Conservation (phyloP, 2,888 invertebrate species). For the Strigamia maritima region DNA sequence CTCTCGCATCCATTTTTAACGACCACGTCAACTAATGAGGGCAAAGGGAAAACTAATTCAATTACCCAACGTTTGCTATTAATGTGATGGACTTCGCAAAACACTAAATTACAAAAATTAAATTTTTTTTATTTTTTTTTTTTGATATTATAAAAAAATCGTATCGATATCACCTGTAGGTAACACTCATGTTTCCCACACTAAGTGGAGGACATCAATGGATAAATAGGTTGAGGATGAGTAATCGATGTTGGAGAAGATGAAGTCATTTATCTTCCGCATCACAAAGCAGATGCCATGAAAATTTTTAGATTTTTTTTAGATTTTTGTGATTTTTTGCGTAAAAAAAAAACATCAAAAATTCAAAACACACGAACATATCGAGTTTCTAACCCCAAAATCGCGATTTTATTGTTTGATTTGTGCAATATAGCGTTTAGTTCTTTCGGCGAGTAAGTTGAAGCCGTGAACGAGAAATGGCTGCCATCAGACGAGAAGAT, state of each 20-base stretch:
- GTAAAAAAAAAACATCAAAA: too few species aligned
- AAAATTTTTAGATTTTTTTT: not conserved
- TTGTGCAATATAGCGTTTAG: too few species aligned
- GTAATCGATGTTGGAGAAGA: not conserved
- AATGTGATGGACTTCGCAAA: too few species aligned
- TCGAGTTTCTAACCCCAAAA: too few species aligned
- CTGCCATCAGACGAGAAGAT: not conserved
- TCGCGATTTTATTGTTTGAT: too few species aligned
- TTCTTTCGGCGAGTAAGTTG: too few species aligned
- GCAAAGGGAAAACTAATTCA: not conserved
- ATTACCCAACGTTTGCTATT: not conserved
- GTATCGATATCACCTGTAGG: not conserved
- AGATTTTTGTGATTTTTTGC: not conserved
- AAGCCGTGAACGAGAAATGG: not conserved
- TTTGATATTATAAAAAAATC: not conserved
- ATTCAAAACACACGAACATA: too few species aligned
- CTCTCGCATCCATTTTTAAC: slow-evolving; percentile 12
- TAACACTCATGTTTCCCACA: not conserved
- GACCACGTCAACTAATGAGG: not conserved
- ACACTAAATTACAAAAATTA: not conserved
- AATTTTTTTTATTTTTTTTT: not conserved
- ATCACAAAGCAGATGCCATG: not conserved
- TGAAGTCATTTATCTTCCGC: slow-evolving; percentile 6
- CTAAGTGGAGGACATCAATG: not conserved
- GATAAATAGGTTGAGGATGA: not conserved